Evolutionary conservation across 2,113 vertebrate genomes (phyloP).

Genomic region (Calidris pugnax): DNA sequence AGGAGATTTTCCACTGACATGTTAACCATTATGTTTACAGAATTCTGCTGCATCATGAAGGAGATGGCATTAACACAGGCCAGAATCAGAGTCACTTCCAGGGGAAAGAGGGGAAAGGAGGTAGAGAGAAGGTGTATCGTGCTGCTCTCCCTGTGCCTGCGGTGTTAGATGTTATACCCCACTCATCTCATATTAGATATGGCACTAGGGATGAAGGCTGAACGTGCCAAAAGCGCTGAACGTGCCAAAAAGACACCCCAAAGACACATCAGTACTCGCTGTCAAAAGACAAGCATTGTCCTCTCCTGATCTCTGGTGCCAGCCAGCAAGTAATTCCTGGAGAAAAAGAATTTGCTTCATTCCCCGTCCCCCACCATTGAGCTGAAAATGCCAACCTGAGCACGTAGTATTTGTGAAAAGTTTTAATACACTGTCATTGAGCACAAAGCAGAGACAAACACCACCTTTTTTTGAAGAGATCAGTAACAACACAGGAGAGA

Average conservation of each 20-base stretch:
- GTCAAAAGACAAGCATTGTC: background rate
- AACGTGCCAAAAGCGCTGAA: background rate
- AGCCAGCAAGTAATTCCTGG: background rate
- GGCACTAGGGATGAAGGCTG: background rate
- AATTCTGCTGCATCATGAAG: background rate
- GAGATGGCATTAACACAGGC: background rate
- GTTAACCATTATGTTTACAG: background rate
- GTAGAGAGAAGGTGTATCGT: background rate
- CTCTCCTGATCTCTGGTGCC: background rate
- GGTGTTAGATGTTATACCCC: background rate
- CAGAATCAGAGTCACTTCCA: background rate
- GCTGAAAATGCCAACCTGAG: background rate
- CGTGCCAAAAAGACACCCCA: background rate
- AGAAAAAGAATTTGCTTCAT: background rate
- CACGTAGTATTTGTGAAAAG: fast-evolving
- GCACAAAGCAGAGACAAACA: background rate
- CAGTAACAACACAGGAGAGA: background rate
- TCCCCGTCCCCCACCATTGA: background rate
- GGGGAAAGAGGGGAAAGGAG: background rate
- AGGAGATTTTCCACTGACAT: background rate
- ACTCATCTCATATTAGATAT: background rate
- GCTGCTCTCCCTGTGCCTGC: background rate
- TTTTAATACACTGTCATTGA: background rate
- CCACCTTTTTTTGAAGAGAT: background rate
- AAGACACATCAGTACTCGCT: background rate